phyloP scores from a whole-genome alignment of 2,113 vertebrate genomes.

The Hypocryptadius cinnamomeus region DNA sequence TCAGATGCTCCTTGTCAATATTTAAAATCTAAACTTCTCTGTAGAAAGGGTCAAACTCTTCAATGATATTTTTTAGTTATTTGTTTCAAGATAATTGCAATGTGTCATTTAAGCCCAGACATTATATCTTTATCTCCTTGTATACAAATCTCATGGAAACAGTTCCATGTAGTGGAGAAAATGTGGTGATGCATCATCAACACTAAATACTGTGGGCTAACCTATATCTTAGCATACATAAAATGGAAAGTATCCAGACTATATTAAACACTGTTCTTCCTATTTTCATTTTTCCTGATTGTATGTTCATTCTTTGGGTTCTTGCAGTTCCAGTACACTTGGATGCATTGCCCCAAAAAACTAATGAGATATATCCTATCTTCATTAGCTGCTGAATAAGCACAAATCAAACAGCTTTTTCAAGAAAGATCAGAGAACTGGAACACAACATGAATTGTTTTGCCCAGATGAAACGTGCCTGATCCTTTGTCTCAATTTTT shows the following conservation, averaged over 20 bases:
- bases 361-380: neutral
- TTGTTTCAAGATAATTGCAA: neutral
- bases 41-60: neutral
- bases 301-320: neutral
- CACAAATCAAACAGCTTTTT: neutral
- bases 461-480: neutral
- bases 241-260: neutral
- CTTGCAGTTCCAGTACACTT: neutral
- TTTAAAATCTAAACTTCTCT: neutral
- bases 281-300: neutral
- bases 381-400: neutral
- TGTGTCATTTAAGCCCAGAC: neutral
- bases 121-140: neutral
- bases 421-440: neutral
- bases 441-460: neutral
- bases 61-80: neutral
- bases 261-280: neutral
- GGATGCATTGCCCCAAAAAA: neutral
- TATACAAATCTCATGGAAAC: neutral
- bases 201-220: neutral
- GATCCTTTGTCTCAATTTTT: conserved; percentile 1
- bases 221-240: neutral
- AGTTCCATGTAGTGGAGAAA: neutral
- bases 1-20: neutral
- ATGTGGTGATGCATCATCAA: neutral